Conservation (phyloP, 1,140 invertebrate genomes). For the Phthorimaea operculella region DNA sequence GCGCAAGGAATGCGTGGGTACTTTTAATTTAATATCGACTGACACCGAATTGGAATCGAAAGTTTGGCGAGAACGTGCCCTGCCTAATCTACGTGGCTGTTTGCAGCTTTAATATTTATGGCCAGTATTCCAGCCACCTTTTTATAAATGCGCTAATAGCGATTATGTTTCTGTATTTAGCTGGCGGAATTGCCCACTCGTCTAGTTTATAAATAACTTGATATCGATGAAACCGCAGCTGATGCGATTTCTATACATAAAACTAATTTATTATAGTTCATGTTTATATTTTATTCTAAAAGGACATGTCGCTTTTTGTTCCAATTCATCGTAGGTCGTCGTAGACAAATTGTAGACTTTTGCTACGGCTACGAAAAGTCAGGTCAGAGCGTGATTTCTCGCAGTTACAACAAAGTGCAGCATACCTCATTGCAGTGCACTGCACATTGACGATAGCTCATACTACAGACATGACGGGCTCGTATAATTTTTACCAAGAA, state of each 20-base stretch:
- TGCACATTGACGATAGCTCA: neutral
- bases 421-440: neutral
- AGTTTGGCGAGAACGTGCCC: constrained; percentile 57
- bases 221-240: too few species aligned
- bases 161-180: neutral
- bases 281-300: too few species aligned
- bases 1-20: constrained; percentile 62
- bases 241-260: too few species aligned
- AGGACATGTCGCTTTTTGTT: too few species aligned
- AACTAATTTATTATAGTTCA: too few species aligned
- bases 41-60: constrained; percentile 66
- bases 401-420: neutral
- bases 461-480: neutral
- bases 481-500: neutral
- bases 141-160: constrained; percentile 24
- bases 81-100: constrained; percentile 39
- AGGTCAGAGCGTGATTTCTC: neutral
- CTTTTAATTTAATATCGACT: constrained; percentile 67
- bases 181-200: neutral
- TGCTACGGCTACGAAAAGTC: neutral
- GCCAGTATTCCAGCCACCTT: constrained; percentile 10
- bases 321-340: too few species aligned
- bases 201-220: too few species aligned
- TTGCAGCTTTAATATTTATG: constrained; percentile 27
- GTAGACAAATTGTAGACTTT: too few species aligned